A percentile compares a stretch with the other conserved stretches of the same genome.
Evolutionary conservation across 2,113 vertebrate genomes (phyloP).

Genomic region (Boleophthalmus pectinirostris): DNA sequence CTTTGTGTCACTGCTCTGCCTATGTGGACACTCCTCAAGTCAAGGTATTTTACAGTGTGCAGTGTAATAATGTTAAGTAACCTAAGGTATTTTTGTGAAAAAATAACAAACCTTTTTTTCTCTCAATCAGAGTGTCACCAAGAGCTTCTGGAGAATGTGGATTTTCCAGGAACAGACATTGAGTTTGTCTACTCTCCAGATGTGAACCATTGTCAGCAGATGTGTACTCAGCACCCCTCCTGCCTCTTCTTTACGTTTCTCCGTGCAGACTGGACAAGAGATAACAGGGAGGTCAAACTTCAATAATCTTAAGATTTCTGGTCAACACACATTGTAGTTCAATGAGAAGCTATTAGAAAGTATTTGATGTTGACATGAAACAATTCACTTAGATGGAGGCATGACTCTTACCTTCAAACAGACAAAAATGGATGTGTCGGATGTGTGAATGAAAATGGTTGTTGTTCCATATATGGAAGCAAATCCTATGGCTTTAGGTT

Average conservation of each 20-base stretch:
- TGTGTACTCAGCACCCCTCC: slow-evolving; percentile 60
- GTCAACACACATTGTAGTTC: too few relatives aligned
- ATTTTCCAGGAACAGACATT: slow-evolving; percentile 64
- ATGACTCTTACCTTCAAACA: too few relatives aligned
- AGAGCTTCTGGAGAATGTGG: slow-evolving; percentile 32
- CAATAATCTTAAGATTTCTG: not conserved
- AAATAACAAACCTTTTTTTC: not conserved
- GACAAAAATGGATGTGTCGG: too few relatives aligned
- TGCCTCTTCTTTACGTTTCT: slow-evolving; percentile 67
- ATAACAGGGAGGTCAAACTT: slow-evolving; percentile 42
- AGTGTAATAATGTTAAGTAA: not conserved
- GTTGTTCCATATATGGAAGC: too few relatives aligned
- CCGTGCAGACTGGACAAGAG: slow-evolving; percentile 49
- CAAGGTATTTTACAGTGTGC: slow-evolving; percentile 47
- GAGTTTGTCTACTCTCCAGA: slow-evolving; percentile 46
- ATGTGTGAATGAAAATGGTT: too few relatives aligned
- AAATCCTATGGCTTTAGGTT: too few relatives aligned
- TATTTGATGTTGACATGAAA: not conserved
- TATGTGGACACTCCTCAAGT: slow-evolving; percentile 27
- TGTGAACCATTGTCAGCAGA: slow-evolving; percentile 59
- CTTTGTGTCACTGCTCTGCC: slow-evolving; percentile 30
- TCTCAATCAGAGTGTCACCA: slow-evolving; percentile 35
- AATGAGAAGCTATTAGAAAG: too few relatives aligned
- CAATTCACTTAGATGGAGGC: too few relatives aligned
- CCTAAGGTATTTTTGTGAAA: not conserved